These are phyloP conservation scores for Boloria euphrosyne DNA, from an alignment of 2,888 invertebrate genomes.

Conservation along the genomic window DNA sequence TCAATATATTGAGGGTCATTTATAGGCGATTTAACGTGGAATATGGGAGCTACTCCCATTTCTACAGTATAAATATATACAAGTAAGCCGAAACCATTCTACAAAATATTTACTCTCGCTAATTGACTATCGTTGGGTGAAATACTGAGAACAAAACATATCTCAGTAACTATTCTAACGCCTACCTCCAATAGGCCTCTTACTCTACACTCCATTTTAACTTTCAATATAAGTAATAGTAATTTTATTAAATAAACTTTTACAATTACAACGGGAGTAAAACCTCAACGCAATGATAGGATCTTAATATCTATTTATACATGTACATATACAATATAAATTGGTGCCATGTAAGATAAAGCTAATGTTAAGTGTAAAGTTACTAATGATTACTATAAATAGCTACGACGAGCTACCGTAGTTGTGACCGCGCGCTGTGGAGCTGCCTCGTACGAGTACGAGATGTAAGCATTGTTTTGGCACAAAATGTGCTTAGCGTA, in stretches of 20 bases:
- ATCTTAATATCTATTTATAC: slow-evolving; percentile 63
- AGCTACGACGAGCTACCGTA: slow-evolving; percentile 24
- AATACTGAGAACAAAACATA: slow-evolving; percentile 65
- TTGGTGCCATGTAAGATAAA: slow-evolving; percentile 53
- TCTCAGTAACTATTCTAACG: slow-evolving; percentile 70
- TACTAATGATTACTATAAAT: slow-evolving; percentile 13
- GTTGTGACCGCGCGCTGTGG: slow-evolving; percentile 32
- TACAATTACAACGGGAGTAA: slow-evolving; percentile 78
- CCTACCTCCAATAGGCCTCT: slow-evolving; percentile 66
- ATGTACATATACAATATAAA: slow-evolving; percentile 62
- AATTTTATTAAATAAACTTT: slow-evolving; percentile 69
- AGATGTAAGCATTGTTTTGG: slow-evolving; percentile 57
- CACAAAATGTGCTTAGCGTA: slow-evolving; percentile 67
- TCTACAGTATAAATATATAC: slow-evolving; percentile 63
- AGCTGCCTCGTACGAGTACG: slow-evolving; percentile 18
- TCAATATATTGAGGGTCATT: slow-evolving; percentile 53
- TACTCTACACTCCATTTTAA: slow-evolving; percentile 51
- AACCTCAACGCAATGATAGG: slow-evolving; percentile 68
- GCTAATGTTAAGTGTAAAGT: slow-evolving; percentile 21
- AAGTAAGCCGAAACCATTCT: slow-evolving; percentile 63
- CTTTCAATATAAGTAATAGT: slow-evolving; percentile 57
- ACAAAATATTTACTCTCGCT: slow-evolving; percentile 77
- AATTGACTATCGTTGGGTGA: slow-evolving; percentile 83
- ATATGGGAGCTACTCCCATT: slow-evolving; percentile 46
- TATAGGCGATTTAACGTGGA: slow-evolving; percentile 46